These are phyloP conservation scores for Eumeta japonica DNA, from an alignment of 1,140 invertebrate species.

Conservation along the genomic window DNA sequence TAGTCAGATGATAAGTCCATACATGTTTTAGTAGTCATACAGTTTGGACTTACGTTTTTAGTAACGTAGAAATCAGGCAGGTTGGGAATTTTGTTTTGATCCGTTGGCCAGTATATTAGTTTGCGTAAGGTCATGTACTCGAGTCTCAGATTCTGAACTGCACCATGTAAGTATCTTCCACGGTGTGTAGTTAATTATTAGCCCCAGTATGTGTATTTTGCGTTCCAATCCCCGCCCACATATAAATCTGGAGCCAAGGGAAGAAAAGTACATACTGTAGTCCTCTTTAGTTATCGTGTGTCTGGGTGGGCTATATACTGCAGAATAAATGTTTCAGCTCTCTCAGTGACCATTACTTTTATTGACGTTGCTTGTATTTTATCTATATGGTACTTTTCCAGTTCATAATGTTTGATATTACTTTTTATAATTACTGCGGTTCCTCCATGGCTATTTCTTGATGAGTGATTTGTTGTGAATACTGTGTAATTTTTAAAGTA, in stretches of 20 bases:
- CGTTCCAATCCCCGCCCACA: constrained; percentile 7
- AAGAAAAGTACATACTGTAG: constrained; percentile 2
- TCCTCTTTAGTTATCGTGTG: no score
- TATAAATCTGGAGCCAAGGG: constrained; percentile 4
- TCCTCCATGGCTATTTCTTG: no score
- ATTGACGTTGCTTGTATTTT: no score
- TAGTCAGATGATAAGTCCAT: no score
- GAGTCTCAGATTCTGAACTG: no score
- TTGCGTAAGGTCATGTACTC: not conserved
- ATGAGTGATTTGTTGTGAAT: constrained; percentile 9
- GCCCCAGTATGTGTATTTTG: no score
- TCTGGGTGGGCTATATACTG: no score
- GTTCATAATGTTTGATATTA: no score
- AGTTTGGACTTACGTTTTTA: not conserved
- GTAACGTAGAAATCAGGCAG: constrained; percentile 6
- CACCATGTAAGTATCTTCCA: constrained; percentile 3
- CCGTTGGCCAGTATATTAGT: constrained; percentile 8
- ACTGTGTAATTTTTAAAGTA: constrained; percentile 9
- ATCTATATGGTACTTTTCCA: constrained; percentile 12
- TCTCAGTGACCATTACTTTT: constrained; percentile 2
- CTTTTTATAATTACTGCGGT: constrained; percentile 11
- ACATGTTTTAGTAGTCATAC: not conserved
- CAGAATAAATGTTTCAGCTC: no score
- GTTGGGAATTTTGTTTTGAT: constrained; percentile 5
- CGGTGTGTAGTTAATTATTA: constrained; percentile 7